phyloP scores from a whole-genome alignment of 2,113 vertebrate genomes.

The Pterophyllum scalare region DNA sequence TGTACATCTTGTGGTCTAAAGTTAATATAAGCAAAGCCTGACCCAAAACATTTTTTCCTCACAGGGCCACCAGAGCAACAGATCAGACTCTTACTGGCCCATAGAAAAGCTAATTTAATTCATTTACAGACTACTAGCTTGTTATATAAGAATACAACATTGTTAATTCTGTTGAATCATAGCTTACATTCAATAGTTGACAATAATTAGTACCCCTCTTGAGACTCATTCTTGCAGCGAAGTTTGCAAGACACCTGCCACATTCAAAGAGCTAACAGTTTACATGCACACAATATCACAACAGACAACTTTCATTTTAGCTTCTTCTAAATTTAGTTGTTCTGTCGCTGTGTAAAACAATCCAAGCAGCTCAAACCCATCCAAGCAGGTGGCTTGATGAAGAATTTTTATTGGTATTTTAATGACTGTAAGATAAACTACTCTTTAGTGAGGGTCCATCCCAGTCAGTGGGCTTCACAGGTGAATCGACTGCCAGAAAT shows the following conservation, averaged over 20 bases:
- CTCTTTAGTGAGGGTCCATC: neutral
- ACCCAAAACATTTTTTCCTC: neutral
- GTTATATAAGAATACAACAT: neutral
- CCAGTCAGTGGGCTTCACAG: neutral
- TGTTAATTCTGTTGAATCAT: neutral
- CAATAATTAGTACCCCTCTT: neutral
- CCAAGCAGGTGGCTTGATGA: neutral
- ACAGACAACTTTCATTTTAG: neutral
- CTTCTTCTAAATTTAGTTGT: neutral
- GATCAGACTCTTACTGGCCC: neutral
- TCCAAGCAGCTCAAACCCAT: neutral
- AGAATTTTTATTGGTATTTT: neutral
- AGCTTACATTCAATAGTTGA: neutral
- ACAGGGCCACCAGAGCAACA: neutral
- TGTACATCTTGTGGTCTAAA: neutral
- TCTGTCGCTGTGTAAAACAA: neutral
- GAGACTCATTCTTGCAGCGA: neutral
- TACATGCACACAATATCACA: neutral
- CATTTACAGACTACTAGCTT: neutral
- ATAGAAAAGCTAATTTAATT: neutral
- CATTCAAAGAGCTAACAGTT: neutral
- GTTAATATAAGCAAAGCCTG: neutral
- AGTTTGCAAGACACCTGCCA: neutral
- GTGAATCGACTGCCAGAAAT: too few relatives aligned
- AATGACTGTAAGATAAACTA: neutral